Evolutionary conservation across 2,888 invertebrate species (phyloP).

Genomic region (Agapostemon virescens): DNA sequence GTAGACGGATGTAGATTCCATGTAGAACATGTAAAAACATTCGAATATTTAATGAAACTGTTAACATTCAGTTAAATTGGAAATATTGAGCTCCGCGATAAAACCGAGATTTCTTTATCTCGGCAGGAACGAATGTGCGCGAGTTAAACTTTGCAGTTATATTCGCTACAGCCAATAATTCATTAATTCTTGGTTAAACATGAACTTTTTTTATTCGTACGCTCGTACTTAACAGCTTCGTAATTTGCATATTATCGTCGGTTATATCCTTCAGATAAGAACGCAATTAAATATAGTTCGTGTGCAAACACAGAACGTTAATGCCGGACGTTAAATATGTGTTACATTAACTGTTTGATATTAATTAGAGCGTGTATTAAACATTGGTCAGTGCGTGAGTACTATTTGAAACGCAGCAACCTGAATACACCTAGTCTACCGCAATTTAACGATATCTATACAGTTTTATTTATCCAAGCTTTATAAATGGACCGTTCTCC

Average conservation of each 20-base stretch:
- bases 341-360: neutral
- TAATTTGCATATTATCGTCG: neutral
- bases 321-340: neutral
- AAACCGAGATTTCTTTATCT: neutral
- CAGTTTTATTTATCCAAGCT: neutral
- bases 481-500: neutral
- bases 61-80: no score
- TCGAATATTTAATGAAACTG: neutral
- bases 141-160: neutral
- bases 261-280: neutral
- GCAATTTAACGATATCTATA: neutral
- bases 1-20: neutral
- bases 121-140: neutral
- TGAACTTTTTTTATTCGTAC: neutral
- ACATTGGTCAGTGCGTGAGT: neutral
- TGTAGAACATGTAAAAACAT: neutral
- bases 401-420: neutral
- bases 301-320: neutral
- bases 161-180: neutral
- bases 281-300: neutral
- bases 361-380: neutral
- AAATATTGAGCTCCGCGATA: no score
- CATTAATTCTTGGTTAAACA: neutral
- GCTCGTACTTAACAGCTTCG: neutral
- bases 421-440: neutral